phyloP scores from a whole-genome alignment of 2,888 invertebrate genomes.

The Parnassius mnemosyne region DNA sequence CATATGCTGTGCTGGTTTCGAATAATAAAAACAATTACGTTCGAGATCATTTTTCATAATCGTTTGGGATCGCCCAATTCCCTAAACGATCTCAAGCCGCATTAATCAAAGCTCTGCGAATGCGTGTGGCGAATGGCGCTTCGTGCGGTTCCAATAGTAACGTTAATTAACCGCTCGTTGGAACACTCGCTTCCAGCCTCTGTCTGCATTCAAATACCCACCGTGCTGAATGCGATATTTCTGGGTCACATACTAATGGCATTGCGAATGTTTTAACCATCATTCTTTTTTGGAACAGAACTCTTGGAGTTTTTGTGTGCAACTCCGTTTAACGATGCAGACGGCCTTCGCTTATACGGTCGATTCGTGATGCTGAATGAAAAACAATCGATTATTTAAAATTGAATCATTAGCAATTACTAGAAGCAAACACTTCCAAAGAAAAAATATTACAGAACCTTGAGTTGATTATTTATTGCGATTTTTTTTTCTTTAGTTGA shows the following conservation, averaged over 20 bases:
- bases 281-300: slow-evolving; percentile 28
- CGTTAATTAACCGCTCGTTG: slow-evolving; percentile 43
- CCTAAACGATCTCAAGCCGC: slow-evolving; percentile 16
- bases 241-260: slow-evolving; percentile 56
- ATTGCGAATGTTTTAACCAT: slow-evolving; percentile 57
- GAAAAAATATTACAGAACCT: slow-evolving; percentile 7
- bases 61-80: not conserved
- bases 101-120: slow-evolving; percentile 23
- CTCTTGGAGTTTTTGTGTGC: slow-evolving; percentile 28
- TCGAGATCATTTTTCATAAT: too few relatives aligned
- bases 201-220: slow-evolving; percentile 39
- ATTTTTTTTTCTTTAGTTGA: too few relatives aligned
- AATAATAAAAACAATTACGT: too few relatives aligned
- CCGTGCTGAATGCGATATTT: slow-evolving; percentile 51
- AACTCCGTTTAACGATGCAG: slow-evolving; percentile 28
- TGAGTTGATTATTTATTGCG: slow-evolving; percentile 8
- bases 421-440: not conserved
- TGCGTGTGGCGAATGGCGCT: slow-evolving; percentile 26
- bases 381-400: slow-evolving; percentile 22
- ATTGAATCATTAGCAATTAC: slow-evolving; percentile 19
- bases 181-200: slow-evolving; percentile 31
- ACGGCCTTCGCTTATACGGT: slow-evolving; percentile 24
- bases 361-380: slow-evolving; percentile 12
- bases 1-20: too few relatives aligned
- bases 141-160: slow-evolving; percentile 39